Evolutionary conservation across 2,113 vertebrate species (phyloP), one percentile per base, ranked within the genome.

Genomic region (Hymenochirus boettgeri): DNA sequence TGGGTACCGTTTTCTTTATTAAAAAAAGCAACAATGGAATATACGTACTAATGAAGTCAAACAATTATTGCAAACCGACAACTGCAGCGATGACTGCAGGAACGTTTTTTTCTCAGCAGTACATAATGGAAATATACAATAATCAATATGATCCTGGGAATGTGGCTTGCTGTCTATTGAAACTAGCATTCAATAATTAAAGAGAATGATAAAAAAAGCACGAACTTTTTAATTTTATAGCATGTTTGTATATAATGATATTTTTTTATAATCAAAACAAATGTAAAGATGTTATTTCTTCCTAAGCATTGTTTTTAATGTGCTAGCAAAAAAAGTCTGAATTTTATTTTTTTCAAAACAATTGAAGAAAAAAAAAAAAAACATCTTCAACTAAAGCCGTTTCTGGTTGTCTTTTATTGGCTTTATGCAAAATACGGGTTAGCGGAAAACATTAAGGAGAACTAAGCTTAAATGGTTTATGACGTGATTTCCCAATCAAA

Each of bases 231-330:
- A 97, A 83, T 98, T 98, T 98, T 93, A 91, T 94, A 94, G 90
- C 86, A 92, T 94, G 94, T 91, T 95, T 96, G 94, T 97, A 93
- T 97, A 96, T 97, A n/a, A 96, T 95, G 92, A 94, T 93, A 92
- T 96, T 92, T 97, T 96, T 97, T 97, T 97, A 94, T 98, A 97
- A 94, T 91, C 90, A 89, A 89, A 95, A 92, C 91, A 93, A 90
- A 94, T 90, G 84, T 96, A 93, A 95, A 96, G 91, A 86, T 85
- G 76, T 87, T 89, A 85, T 86, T 85, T 82, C 81, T 85, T 82
- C 77, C 78, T 75, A 84, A 82, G 84, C 86, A 79, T 83, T 89
- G 88, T 93, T 87, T 90, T 90, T 89, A 83, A 87, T 82, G 88
- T 88, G 81, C 85, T 81, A 82, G 81, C 76, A 85, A 88, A 76